Evolutionary conservation across 2,113 vertebrate species (phyloP).

Genomic region (Empidonax traillii): DNA sequence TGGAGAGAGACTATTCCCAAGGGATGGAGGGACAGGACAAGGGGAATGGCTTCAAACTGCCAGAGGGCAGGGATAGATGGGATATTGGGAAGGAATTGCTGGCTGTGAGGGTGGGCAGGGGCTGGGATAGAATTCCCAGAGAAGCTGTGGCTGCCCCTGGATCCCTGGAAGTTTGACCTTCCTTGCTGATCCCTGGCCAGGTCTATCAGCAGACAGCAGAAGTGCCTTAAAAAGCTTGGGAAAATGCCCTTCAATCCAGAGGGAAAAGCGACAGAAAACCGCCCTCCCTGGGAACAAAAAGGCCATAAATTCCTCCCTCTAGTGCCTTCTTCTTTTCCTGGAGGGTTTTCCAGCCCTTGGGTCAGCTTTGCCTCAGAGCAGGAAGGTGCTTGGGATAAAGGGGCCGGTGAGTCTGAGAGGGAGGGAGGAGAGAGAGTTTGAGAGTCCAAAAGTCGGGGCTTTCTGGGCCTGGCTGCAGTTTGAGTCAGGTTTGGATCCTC

Average conservation of each 20-base stretch:
- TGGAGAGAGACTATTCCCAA: background rate
- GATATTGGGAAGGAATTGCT: background rate
- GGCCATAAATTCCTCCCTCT: background rate
- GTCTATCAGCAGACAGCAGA: background rate
- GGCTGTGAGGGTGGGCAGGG: background rate
- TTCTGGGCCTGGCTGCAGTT: background rate
- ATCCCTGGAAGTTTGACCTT: background rate
- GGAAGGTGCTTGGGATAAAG: background rate
- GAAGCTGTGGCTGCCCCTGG: background rate
- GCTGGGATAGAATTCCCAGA: fast-evolving
- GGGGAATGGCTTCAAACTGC: background rate
- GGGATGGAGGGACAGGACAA: background rate
- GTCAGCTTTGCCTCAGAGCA: background rate
- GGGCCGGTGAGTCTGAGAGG: background rate
- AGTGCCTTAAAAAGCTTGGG: background rate
- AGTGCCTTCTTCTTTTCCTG: background rate
- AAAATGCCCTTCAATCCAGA: background rate
- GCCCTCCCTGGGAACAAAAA: conserved; percentile 2
- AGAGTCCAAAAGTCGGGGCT: fast-evolving
- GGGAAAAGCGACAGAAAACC: background rate
- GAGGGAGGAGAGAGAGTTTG: background rate
- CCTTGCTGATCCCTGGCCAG: background rate
- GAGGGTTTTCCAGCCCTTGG: background rate
- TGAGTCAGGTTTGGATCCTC: background rate
- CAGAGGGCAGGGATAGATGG: background rate